These are phyloP conservation scores for Drosophila bifasciata DNA, from an alignment of 1,140 invertebrate genomes.

Conservation along the genomic window DNA sequence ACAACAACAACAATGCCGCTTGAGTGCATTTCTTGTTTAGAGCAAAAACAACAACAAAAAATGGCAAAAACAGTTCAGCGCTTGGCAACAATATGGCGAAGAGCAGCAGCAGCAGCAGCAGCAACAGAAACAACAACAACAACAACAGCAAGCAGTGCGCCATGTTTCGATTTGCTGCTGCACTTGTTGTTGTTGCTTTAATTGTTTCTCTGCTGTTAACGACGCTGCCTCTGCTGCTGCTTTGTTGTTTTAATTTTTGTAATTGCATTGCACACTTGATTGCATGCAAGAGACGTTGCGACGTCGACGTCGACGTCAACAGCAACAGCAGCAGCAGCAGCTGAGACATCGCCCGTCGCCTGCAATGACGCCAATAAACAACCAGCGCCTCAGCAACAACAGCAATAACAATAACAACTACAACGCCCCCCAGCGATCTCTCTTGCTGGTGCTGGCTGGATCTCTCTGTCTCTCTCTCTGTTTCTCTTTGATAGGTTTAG, in stretches of 20 bases:
- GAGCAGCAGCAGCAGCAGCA: constrained; percentile 2
- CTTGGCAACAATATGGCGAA: constrained; percentile 50
- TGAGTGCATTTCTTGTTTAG: constrained; percentile 34
- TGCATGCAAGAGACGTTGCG: constrained; percentile 50
- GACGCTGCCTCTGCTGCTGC: constrained; percentile 6
- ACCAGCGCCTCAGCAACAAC: constrained; percentile 40
- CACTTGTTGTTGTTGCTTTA: constrained; percentile 38
- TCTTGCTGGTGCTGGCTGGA: neutral
- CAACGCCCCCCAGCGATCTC: constrained; percentile 5
- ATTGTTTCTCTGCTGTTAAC: constrained; percentile 36
- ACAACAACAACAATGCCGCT: constrained; percentile 38
- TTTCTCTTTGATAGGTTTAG: too few species aligned
- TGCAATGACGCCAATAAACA: constrained; percentile 71
- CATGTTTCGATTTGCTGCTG: neutral
- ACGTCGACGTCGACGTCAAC: constrained; percentile 19
- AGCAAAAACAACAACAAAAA: constrained; percentile 13
- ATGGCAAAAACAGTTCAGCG: neutral
- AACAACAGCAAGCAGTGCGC: neutral
- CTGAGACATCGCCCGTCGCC: constrained; percentile 20
- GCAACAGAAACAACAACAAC: neutral
- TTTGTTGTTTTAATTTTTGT: constrained; percentile 66
- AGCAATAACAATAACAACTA: constrained; percentile 9
- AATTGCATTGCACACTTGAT: constrained; percentile 80
- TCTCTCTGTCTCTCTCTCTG: too few species aligned
- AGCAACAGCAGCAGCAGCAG: constrained; percentile 8